Evolutionary conservation across 1,140 invertebrate genomes (phyloP).

Genomic region (Dinothrombium tinctorium): DNA sequence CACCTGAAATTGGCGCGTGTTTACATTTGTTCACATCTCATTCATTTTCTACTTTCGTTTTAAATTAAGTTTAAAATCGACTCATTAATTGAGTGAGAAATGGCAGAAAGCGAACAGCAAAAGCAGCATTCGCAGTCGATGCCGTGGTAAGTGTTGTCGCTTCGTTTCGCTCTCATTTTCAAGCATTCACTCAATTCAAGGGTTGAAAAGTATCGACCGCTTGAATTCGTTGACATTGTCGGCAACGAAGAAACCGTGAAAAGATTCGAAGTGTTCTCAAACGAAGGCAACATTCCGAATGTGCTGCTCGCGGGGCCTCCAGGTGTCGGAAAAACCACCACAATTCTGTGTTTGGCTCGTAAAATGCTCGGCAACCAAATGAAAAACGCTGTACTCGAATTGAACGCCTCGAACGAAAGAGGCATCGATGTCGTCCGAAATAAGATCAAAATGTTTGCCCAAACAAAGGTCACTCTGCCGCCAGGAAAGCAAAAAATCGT

Average conservation of each 20-base stretch:
- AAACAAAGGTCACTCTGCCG: slow-evolving; percentile 51
- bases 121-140: too few relatives aligned
- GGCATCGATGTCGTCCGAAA: slow-evolving; percentile 92
- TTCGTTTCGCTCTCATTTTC: too few relatives aligned
- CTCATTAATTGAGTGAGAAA: too few relatives aligned
- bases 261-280: slow-evolving; percentile 62
- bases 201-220: slow-evolving; percentile 94
- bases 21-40: too few relatives aligned
- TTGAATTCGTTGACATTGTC: slow-evolving; percentile 66
- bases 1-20: too few relatives aligned
- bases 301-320: slow-evolving; percentile 92
- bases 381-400: slow-evolving; percentile 78
- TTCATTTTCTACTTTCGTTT: too few relatives aligned
- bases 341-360: slow-evolving; percentile 77
- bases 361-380: slow-evolving; percentile 49
- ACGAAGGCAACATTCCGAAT: slow-evolving; percentile 87
- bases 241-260: slow-evolving; percentile 88
- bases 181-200: too few relatives aligned
- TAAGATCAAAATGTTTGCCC: slow-evolving; percentile 81
- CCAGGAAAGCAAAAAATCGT: slow-evolving; percentile 85
- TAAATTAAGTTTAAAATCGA: too few relatives aligned
- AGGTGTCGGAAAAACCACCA: slow-evolving; percentile 96
- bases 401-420: slow-evolving; percentile 97
- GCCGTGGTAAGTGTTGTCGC: too few relatives aligned
- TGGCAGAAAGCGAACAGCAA: too few relatives aligned